phyloP scores from a whole-genome alignment of 2,113 vertebrate genomes.

The Catharus fuscescens region DNA sequence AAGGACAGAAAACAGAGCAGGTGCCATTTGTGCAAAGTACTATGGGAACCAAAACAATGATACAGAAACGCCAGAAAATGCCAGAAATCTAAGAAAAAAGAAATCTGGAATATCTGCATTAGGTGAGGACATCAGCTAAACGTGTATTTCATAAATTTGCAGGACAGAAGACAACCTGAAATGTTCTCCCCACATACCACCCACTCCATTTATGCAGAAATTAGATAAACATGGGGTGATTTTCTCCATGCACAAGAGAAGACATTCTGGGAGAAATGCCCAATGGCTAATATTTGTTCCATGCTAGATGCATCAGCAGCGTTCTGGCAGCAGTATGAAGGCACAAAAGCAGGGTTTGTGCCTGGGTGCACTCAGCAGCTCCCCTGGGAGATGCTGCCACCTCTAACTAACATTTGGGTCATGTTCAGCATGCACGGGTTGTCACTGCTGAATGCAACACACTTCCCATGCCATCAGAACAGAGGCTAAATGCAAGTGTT shows the following conservation, averaged over 20 bases:
- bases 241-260: neutral
- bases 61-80: neutral
- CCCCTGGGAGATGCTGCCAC: slow-evolving; percentile 26
- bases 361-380: slow-evolving; percentile 25
- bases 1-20: neutral
- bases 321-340: neutral
- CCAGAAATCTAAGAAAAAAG: neutral
- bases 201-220: neutral
- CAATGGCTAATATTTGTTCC: slow-evolving; percentile 3
- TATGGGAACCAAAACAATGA: neutral
- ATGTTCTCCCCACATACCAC: neutral
- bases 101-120: neutral
- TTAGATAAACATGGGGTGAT: neutral
- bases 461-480: neutral
- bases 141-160: neutral
- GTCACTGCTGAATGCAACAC: neutral
- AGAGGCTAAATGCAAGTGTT: neutral
- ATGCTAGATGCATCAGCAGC: neutral
- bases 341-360: slow-evolving; percentile 9
- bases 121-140: neutral
- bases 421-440: neutral
- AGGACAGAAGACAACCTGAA: neutral
- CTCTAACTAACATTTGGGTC: neutral
- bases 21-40: neutral
- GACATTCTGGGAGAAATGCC: slow-evolving; percentile 6